Evolutionary conservation across 2,797 vertebrate genomes (phyloP), one percentile per base, ranked within the genome.

Genomic region (Epinephelus awoara): DNA sequence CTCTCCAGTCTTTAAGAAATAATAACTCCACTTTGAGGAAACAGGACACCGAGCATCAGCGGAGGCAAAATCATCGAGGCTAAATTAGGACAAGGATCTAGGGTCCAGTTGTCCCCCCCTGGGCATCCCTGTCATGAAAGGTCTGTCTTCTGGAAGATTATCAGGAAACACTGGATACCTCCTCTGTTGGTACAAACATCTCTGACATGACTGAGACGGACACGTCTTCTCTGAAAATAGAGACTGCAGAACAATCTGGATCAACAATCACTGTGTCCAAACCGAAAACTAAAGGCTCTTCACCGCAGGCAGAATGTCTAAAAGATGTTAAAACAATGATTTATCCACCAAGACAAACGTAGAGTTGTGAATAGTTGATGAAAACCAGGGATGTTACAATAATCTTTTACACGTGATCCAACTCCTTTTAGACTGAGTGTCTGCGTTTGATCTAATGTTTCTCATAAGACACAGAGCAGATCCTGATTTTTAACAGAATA

Each of bases 11-110:
- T 71, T 47, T 70, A 18, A 6, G 17, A 72, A 85, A 77, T 80
- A 55, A 84, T 75, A 65, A 77, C 68, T 65, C 72, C 55, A 79
- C 78, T 89, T 69, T 79, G 66, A 86, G n/a, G 88, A 85, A 89
- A 91, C 79, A 0, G 1, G 34, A 91, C 71, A 78, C 80, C 29
- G 25, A 84, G 63, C 54, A 58, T 73, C 21, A 51, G 58, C 1
- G 11, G n/a, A 72, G 66, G 65, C 34, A 84, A 86, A 88, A 80
- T 57, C 66, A 67, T 66, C 17, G 0, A 5, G 67, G 80, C 94
- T 94, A 94, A 91, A 93, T 94, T 77, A 80, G 77, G 86, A 72
- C 70, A 38, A 64, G 75, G 69, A 75, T 85, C 77, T 49, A 29
- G 47, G 84, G 61, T 73, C 73, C 85, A 88, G 84, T 85, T 92